Base-by-base conservation (phyloP, 2,113 vertebrate species). In the Athene cunicularia region DNA sequence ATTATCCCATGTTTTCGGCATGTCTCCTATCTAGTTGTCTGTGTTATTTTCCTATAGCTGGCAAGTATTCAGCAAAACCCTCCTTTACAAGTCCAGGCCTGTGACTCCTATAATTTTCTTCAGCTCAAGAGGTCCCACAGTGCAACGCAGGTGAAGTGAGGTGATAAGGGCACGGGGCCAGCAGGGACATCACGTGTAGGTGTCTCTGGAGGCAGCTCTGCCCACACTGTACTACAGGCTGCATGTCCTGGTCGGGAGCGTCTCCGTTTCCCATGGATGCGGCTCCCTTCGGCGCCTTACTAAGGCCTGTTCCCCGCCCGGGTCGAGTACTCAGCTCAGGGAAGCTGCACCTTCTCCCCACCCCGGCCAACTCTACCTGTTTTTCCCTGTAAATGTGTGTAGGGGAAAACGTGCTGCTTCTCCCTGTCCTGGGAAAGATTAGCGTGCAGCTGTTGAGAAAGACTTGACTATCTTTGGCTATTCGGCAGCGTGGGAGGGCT, bases 361-460 rank as follows among this genome's bases (percentile, higher is more conserved):
- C 35, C 26, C 8, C 1, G 1, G 12, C 16, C 16, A 55, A 5
- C 37, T 41, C 62, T 53, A 18, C 88, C 71, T 50, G 56, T 27
- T 47, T 47, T 47, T 47, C 10, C 45, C 55, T 11, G 7, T 35
- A 43, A n/a, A 37, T 13, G 56, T 27, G 55, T 3, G 3, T 26
- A 93, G 59, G 58, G 68, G 53, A 50, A 41, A 84, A 37, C 7
- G 4, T 17, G 45, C 73, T 30, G 82, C 52, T 79, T 59, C 77
- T 64, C 84, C 84, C 64, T 23, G 66, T 18, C 73, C 87, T 84
- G 92, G 43, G 62, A 14, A 75, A 83, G 81, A 64, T 75, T 5
- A 85, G 56, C 0, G 33, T 68, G 73, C 93, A 95, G 96, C 95
- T 97, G 81, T 32, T 91, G 89, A 55, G 87, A 75, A 93, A 94